Percentiles rank a stretch among this genome's conserved stretches.
These are phyloP conservation scores for Pachypsylla venusta DNA, from an alignment of 1,140 invertebrate species.

Conservation along the genomic window DNA sequence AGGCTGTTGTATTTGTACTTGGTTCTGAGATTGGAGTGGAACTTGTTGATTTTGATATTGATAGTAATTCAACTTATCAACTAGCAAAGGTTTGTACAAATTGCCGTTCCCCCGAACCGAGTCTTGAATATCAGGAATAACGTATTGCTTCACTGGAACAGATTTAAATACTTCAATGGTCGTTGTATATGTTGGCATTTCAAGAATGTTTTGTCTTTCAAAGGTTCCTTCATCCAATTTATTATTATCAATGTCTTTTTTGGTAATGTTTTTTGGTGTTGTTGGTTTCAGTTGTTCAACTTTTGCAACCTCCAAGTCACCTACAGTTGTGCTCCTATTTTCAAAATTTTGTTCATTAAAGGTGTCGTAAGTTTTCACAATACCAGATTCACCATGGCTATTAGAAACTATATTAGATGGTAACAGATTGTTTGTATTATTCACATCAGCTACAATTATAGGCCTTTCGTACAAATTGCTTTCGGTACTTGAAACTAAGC, in stretches of 20 bases:
- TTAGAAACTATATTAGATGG: constrained; percentile 1
- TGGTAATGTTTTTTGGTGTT: background rate
- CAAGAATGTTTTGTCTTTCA: background rate
- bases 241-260: constrained; percentile 9
- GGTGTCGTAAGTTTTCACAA: background rate
- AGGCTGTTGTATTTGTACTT: background rate
- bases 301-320: constrained; percentile 3
- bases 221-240: background rate
- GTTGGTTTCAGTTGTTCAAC: background rate
- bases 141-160: background rate
- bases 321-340: background rate
- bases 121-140: constrained; percentile 3
- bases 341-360: background rate
- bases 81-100: background rate
- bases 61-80: background rate
- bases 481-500: background rate
- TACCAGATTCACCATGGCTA: background rate
- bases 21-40: background rate
- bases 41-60: background rate
- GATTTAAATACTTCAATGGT: constrained; percentile 10
- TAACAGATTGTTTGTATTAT: background rate
- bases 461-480: background rate
- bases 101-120: too few species aligned
- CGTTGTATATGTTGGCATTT: constrained; percentile 6
- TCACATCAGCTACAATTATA: background rate